phyloP scores from a whole-genome alignment of 2,888 invertebrate genomes.

The Ormyrus rosae region DNA sequence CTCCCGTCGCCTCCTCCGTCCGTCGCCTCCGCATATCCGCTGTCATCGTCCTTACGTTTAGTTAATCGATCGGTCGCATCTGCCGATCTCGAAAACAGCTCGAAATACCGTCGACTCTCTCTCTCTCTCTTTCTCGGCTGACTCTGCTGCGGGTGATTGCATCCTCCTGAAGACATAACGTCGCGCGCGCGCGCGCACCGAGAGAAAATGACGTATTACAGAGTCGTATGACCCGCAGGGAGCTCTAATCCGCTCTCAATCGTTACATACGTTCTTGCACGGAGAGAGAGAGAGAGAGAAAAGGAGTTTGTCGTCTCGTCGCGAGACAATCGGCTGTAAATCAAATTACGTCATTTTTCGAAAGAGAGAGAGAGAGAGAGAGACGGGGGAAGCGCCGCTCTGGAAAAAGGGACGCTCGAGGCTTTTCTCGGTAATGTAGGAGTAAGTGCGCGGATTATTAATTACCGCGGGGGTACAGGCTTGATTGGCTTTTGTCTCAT shows the following conservation, averaged over 20 bases:
- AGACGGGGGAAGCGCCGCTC: constrained; percentile 12
- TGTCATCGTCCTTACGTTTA: constrained; percentile 23
- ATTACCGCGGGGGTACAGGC: not conserved
- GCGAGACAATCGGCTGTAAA: constrained; percentile 55
- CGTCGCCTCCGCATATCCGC: not conserved
- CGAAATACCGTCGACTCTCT: too few species aligned
- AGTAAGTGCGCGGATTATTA: constrained; percentile 28
- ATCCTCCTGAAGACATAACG: constrained; percentile 25
- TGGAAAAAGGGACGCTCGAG: constrained; percentile 49
- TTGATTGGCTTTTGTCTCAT: constrained; percentile 51
- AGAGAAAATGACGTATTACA: constrained; percentile 51
- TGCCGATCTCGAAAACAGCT: too few species aligned
- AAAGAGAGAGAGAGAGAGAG: not conserved
- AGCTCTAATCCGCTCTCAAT: constrained; percentile 38
- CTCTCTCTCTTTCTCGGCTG: not conserved
- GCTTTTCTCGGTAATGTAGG: constrained; percentile 42
- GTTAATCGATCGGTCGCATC: too few species aligned
- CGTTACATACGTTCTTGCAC: constrained; percentile 1
- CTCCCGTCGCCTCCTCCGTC: not conserved
- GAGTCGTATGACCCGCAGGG: constrained; percentile 1
- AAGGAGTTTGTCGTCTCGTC: too few species aligned
- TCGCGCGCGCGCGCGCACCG: constrained; percentile 5
- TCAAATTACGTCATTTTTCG: constrained; percentile 53
- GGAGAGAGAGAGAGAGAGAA: not conserved
- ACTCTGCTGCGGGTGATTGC: constrained; percentile 19